Base-by-base conservation (phyloP, 2,113 vertebrate genomes). In the Megatriorchis doriae region DNA sequence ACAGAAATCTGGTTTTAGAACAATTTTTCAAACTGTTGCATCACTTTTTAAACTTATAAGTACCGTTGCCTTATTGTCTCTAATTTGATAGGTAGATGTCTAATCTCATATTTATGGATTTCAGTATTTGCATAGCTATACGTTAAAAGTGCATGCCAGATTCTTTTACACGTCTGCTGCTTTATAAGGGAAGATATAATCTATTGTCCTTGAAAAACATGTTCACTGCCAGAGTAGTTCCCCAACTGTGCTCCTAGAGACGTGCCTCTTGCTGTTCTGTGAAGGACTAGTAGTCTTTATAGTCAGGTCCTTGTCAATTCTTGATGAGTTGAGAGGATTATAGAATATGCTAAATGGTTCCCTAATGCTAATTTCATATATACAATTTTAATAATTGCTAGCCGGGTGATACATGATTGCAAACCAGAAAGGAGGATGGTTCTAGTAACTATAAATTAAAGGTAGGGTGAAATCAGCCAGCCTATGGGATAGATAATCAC, bases 21-120 rank as follows among this genome's bases (percentile, higher is more conserved):
- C 7, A 71, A 34, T 95, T 87, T 95, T 91, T 82, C 70, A 75
- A 80, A 61, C 3, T 45, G 53, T 45, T 3, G 0, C 13, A 75
- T 74, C 15, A 48, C 27, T 84, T 84, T 78, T 93, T 48, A 92
- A 62, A 52, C 38, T 79, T 79, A 5, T 34, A 86, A 58, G 11
- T 71, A 70, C 9, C 0, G 0, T 22, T 66, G 12, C 2, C 34
- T 63, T 81, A 52, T 62, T 71, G 4, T 4, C 7, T 84, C 8
- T 91, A 83, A 67, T 86, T 88, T 82, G 29, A 85, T 71, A 62
- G 29, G 68, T 52, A 65, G 26, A 70, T 52, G 7, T 5, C n/a
- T 88, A 86, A 81, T 38, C 4, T 78, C 43, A 17, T 90, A 78
- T 73, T 86, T 88, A 82, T 84, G 31, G 59, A 86, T 96, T 93